Evolutionary conservation across 2,888 invertebrate species (phyloP), one percentile per base, ranked within the genome.

Genomic region (Campopleginae sp.): DNA sequence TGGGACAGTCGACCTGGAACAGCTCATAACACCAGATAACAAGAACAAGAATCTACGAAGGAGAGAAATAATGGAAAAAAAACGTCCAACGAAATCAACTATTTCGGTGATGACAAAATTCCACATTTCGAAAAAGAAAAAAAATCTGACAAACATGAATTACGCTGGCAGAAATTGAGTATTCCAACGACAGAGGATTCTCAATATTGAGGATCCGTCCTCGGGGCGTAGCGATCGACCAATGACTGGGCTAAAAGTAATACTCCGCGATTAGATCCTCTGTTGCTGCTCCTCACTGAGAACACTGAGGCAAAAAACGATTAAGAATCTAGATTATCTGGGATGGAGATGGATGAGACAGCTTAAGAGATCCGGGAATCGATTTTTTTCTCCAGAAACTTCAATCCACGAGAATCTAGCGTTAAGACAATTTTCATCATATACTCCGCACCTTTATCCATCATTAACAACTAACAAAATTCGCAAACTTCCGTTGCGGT

Each of bases 211-310:
- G 38, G 38, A 38, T 38, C 10, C 10, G 38, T 38, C 38, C 38
- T 38, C 8, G 38, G 31, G 71, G 48, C n/a, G 10, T 38, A 58
- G 80, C 70, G 80, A 84, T 84, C 76, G 80, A 76, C 70, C 72
- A 80, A 80, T 80, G 66, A 80, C 77, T 80, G 76, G 84, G 61
- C 58, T 42, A 76, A 66, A 72, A 84, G 84, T 84, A 80, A 58
- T 58, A 84, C 80, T 71, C 80, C 48, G 42, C 76, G 80, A 84
- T 84, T 84, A 84, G 84, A 76, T 76, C 76, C 80, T 76, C 71
- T 80, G 38, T 63, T 19, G 68, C 38, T 58, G 23, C 58, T 72
- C 23, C 23, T 58, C 17, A 58, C 23, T 14, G 14, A 68, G 58
- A 33, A 68, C 38, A 44, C 46, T 19, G 7, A 46, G 19, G 54